Conservation (phyloP, 1,140 invertebrate genomes). For the Caenorhabditis remanei region DNA sequence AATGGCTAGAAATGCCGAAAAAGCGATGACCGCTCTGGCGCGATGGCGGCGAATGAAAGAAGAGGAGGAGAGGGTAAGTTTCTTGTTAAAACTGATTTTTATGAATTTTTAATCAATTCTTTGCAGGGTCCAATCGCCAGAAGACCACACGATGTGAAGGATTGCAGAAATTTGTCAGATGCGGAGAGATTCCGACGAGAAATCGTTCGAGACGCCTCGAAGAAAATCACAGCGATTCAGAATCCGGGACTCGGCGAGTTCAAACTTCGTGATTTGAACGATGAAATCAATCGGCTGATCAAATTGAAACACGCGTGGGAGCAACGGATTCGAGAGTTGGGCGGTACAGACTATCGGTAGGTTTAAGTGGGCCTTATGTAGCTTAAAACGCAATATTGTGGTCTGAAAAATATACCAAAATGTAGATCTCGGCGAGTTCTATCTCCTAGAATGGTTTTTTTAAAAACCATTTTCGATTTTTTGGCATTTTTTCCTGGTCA, state of each 20-base stretch:
- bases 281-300: constrained; percentile 98
- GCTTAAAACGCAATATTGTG: no score
- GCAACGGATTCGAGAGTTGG: constrained; percentile 91
- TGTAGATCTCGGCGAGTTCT: no score
- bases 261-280: constrained; percentile 95
- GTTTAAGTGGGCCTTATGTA: no score
- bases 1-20: constrained; percentile 76
- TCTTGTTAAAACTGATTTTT: neutral
- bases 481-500: no score
- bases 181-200: constrained; percentile 73
- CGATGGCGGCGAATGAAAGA: constrained; percentile 78
- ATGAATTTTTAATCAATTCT: no score
- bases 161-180: constrained; percentile 70
- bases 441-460: no score
- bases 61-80: constrained; percentile 71
- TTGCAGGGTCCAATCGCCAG: constrained; percentile 72
- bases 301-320: constrained; percentile 96
- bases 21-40: constrained; percentile 77
- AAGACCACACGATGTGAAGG: constrained; percentile 72
- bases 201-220: constrained; percentile 86
- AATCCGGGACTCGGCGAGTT: constrained; percentile 96
- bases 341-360: constrained; percentile 89
- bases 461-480: no score
- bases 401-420: neutral
- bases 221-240: constrained; percentile 93